Evolutionary conservation across 2,888 invertebrate species (phyloP).

Genomic region (Pheosia tremula): DNA sequence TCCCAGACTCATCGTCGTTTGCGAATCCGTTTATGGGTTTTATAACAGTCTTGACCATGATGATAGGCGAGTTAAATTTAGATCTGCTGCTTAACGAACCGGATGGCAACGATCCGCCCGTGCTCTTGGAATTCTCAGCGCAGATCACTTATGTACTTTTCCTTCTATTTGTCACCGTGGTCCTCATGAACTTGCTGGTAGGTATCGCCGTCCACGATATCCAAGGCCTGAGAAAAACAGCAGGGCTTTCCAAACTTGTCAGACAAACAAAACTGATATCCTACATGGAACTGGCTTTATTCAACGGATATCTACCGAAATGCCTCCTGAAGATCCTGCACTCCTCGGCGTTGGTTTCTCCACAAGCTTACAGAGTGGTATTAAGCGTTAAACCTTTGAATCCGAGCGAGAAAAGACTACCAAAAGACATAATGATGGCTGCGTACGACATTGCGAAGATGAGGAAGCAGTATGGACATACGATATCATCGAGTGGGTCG

Average conservation of each 20-base stretch:
- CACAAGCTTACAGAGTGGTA: conserved; percentile 92
- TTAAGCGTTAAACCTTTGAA: conserved; percentile 93
- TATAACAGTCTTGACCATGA: conserved; percentile 94
- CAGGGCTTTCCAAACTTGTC: conserved; percentile 92
- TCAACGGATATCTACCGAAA: conserved; percentile 91
- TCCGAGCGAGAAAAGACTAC: conserved; percentile 92
- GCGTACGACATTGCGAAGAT: conserved; percentile 92
- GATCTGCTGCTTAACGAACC: conserved; percentile 90
- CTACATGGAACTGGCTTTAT: conserved; percentile 92
- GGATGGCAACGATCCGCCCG: conserved; percentile 90
- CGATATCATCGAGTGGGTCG: conserved; percentile 87
- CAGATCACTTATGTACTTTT: conserved; percentile 93
- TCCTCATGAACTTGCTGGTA: conserved; percentile 93
- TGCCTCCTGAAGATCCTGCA: conserved; percentile 89
- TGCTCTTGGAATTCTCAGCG: conserved; percentile 91
- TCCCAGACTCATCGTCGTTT: conserved; percentile 92
- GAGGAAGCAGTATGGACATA: conserved; percentile 88
- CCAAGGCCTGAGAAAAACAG: conserved; percentile 93
- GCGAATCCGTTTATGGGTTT: conserved; percentile 93
- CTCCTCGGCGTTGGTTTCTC: conserved; percentile 91
- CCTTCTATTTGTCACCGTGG: conserved; percentile 92
- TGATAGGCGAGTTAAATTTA: conserved; percentile 93
- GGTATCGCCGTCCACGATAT: conserved; percentile 96
- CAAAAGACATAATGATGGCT: conserved; percentile 90
- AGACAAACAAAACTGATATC: conserved; percentile 94